Conservation (phyloP, 1,140 invertebrate genomes). For the Procambarus virginalis region DNA sequence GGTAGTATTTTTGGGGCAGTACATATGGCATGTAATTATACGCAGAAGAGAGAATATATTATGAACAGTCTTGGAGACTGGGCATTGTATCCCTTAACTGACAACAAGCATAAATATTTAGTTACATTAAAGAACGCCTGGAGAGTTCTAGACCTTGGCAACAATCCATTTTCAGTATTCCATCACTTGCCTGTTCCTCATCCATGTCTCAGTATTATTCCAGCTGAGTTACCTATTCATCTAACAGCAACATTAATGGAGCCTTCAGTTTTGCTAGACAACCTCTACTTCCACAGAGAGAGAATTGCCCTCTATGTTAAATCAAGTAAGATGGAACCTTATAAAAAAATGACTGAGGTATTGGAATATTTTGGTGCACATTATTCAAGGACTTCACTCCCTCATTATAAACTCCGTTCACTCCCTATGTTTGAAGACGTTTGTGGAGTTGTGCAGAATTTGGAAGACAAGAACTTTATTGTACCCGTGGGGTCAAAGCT, state of each 20-base stretch:
- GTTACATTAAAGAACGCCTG: conserved; percentile 10
- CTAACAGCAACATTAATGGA: conserved; percentile 12
- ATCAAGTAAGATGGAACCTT: no score
- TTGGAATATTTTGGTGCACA: no score
- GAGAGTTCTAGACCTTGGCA: conserved; percentile 9
- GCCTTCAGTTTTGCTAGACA: conserved; percentile 14
- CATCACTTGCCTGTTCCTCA: not conserved
- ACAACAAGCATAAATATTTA: not conserved
- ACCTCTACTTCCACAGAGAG: conserved; percentile 9
- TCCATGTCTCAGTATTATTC: not conserved
- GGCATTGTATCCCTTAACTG: conserved; percentile 10
- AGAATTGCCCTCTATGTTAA: not conserved
- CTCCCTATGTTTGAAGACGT: no score
- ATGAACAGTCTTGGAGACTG: conserved; percentile 9
- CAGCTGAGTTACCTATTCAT: not conserved
- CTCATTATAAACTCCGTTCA: no score
- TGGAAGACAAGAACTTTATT: no score
- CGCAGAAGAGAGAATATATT: conserved; percentile 2
- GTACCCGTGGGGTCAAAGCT: no score
- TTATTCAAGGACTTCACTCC: no score
- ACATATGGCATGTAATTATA: not conserved
- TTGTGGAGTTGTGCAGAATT: no score
- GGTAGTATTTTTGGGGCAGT: no score
- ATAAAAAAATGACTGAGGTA: no score
- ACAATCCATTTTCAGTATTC: not conserved